Evolutionary conservation across 1,140 invertebrate genomes (phyloP).

Genomic region (Leptinotarsa texana): DNA sequence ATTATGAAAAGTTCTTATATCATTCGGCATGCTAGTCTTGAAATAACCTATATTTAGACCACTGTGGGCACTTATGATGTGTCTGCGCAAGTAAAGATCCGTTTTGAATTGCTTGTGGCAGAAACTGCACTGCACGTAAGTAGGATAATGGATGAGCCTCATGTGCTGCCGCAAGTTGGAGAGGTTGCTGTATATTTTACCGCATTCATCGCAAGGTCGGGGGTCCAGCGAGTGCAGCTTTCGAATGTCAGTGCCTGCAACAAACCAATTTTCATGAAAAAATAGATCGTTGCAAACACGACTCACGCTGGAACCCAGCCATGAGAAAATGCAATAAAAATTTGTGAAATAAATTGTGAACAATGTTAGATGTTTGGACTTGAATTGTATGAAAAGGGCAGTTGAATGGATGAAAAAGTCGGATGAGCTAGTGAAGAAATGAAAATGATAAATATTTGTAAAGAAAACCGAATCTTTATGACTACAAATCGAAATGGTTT

Average conservation of each 20-base stretch:
- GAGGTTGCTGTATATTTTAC: constrained; percentile 78
- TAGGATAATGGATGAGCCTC: constrained; percentile 78
- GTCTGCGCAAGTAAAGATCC: constrained; percentile 74
- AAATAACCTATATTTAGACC: constrained; percentile 18
- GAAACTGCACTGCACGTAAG: constrained; percentile 72
- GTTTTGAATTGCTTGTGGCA: constrained; percentile 79
- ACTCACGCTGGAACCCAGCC: constrained; percentile 39
- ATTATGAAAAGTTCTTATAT: constrained; percentile 12
- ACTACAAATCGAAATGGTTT: too few species aligned
- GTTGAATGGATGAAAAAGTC: too few species aligned
- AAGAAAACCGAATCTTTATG: too few species aligned
- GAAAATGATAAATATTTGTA: too few species aligned
- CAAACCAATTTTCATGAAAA: constrained; percentile 43
- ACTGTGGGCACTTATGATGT: constrained; percentile 66
- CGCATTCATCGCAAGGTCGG: constrained; percentile 74
- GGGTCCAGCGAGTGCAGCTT: constrained; percentile 71
- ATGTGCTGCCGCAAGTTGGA: constrained; percentile 80
- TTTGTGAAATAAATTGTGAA: too few species aligned
- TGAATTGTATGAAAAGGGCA: too few species aligned
- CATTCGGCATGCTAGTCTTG: constrained; percentile 8
- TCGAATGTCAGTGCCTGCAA: constrained; percentile 53
- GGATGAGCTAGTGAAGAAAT: too few species aligned
- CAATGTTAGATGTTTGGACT: too few species aligned
- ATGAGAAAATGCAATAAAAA: constrained; percentile 5
- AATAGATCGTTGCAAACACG: constrained; percentile 47